These are phyloP conservation scores for Eupsittula cactorum DNA, from an alignment of 2,113 vertebrate genomes.

Conservation along the genomic window DNA sequence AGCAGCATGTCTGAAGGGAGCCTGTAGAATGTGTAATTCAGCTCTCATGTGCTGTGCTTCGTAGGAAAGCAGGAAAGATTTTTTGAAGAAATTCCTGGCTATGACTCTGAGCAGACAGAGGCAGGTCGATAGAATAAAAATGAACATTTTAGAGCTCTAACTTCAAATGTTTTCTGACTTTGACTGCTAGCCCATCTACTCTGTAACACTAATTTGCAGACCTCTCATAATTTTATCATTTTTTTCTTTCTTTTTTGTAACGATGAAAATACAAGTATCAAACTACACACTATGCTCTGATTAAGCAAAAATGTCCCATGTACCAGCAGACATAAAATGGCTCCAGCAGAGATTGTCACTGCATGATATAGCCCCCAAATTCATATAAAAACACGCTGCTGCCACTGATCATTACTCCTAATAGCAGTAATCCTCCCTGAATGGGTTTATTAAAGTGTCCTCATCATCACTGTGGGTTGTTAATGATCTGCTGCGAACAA, in stretches of 20 bases:
- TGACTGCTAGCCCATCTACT: neutral
- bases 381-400: slow-evolving; percentile 7
- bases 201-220: neutral
- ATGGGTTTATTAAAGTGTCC: slow-evolving; percentile 23
- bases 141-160: neutral
- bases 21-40: neutral
- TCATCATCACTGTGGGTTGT: neutral
- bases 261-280: neutral
- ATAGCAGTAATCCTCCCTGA: slow-evolving; percentile 26
- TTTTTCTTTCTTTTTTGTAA: neutral
- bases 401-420: slow-evolving; percentile 14
- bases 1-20: neutral
- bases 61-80: neutral
- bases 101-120: neutral
- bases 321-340: neutral
- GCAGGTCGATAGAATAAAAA: neutral
- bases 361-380: neutral
- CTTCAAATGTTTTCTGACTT: neutral
- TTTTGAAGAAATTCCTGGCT: neutral
- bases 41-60: neutral
- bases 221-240: neutral
- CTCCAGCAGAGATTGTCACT: neutral
- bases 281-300: neutral
- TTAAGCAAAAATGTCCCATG: neutral
- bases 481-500: slow-evolving; percentile 4